phyloP scores from a whole-genome alignment of 2,888 invertebrate genomes.

The Buathra laborator region DNA sequence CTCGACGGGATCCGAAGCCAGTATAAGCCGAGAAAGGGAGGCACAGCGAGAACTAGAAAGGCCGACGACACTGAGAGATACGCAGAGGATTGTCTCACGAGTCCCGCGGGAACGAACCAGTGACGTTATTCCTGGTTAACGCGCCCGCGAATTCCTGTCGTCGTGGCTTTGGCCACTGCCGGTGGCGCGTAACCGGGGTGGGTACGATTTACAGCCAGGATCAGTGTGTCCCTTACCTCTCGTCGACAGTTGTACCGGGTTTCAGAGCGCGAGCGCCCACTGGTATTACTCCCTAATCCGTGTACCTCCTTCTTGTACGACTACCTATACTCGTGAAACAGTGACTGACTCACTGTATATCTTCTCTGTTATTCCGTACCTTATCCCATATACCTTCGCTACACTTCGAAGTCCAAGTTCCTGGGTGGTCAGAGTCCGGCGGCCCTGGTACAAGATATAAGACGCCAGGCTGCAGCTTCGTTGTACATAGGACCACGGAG shows the following conservation, averaged over 20 bases:
- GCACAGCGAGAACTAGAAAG: slow-evolving; percentile 6
- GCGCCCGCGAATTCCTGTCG: slow-evolving; percentile 73
- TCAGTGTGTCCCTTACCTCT: slow-evolving; percentile 72
- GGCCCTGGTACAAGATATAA: slow-evolving; percentile 44
- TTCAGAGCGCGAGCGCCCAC: slow-evolving; percentile 53
- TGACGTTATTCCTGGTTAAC: slow-evolving; percentile 76
- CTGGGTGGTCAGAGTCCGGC: slow-evolving; percentile 12
- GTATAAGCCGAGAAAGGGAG: slow-evolving; percentile 33
- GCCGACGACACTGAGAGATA: slow-evolving; percentile 46
- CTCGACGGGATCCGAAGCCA: slow-evolving; percentile 43
- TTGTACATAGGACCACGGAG: slow-evolving; percentile 27
- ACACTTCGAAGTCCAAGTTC: slow-evolving; percentile 49
- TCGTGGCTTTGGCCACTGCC: slow-evolving; percentile 63
- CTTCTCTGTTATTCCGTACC: slow-evolving; percentile 52
- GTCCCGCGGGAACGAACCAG: slow-evolving; percentile 59
- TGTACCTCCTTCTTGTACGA: slow-evolving; percentile 60
- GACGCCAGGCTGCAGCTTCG: slow-evolving; percentile 33
- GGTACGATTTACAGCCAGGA: slow-evolving; percentile 76
- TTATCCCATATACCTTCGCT: slow-evolving; percentile 49
- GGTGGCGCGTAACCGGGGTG: slow-evolving; percentile 53
- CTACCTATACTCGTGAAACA: slow-evolving; percentile 26
- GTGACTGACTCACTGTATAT: slow-evolving; percentile 40
- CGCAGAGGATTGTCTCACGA: slow-evolving; percentile 59
- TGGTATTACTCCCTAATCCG: slow-evolving; percentile 74
- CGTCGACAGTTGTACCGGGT: slow-evolving; percentile 69